These are phyloP conservation scores for Numida meleagris DNA, from an alignment of 2,113 vertebrate genomes.

Conservation along the genomic window DNA sequence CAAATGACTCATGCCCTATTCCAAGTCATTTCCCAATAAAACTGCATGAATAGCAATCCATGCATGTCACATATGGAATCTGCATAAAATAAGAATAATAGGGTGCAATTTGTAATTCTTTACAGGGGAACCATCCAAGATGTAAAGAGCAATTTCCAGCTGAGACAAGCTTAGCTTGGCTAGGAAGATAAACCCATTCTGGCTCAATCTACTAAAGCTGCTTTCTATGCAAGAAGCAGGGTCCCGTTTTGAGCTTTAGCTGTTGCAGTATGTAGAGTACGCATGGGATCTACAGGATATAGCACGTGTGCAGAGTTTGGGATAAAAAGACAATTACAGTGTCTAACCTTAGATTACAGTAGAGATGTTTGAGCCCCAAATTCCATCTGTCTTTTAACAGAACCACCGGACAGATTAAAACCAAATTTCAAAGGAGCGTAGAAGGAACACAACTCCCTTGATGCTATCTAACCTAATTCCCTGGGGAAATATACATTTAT, in stretches of 20 bases:
- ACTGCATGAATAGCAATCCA: neutral
- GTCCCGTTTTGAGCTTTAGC: neutral
- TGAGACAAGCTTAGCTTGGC: neutral
- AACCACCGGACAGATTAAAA: neutral
- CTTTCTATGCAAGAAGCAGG: neutral
- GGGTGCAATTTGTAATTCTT: constrained; percentile 8
- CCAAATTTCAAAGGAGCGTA: neutral
- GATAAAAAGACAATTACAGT: neutral
- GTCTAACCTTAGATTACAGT: neutral
- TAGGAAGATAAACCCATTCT: neutral
- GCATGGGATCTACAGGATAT: neutral
- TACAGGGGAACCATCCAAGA: neutral
- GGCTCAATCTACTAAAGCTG: neutral
- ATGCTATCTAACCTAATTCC: neutral
- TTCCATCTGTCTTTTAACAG: neutral
- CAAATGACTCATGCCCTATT: neutral
- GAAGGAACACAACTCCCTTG: neutral
- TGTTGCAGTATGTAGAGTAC: neutral
- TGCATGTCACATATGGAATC: constrained; percentile 17
- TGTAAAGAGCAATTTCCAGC: neutral
- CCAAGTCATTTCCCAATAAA: neutral
- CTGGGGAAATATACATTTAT: neutral
- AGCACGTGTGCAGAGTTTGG: neutral
- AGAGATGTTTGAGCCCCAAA: neutral
- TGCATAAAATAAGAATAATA: constrained; percentile 34